These are phyloP conservation scores for Craseonycteris thonglongyai DNA, from an alignment of 2,113 vertebrate species.

Conservation along the genomic window DNA sequence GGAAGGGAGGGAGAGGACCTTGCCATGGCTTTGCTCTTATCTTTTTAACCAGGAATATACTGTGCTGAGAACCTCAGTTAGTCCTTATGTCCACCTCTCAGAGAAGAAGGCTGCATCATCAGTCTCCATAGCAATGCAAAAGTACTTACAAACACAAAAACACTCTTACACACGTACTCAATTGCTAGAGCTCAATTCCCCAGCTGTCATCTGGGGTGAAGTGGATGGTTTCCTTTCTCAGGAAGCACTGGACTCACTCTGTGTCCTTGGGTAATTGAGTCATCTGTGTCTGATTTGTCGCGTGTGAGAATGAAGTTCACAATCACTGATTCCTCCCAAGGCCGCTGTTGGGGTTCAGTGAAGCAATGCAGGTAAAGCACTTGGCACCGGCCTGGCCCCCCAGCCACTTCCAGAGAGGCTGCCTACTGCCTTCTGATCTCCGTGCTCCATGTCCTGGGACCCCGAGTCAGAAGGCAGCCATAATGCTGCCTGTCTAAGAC, in stretches of 20 bases:
- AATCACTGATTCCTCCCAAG: accelerated
- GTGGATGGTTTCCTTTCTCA: background rate
- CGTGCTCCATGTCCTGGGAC: accelerated
- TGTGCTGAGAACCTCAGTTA: background rate
- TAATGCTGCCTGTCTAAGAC: background rate
- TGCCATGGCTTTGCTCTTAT: accelerated
- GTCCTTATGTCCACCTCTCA: background rate
- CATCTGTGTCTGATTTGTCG: background rate
- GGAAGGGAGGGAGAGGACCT: background rate
- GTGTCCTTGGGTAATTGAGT: accelerated
- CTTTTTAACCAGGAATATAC: background rate
- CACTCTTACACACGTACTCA: accelerated
- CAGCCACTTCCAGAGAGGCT: accelerated
- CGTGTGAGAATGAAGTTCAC: background rate
- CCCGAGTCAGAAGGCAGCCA: background rate
- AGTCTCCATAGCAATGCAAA: conserved; percentile 25
- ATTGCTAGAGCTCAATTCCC: background rate
- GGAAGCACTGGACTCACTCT: background rate
- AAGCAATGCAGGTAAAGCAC: accelerated
- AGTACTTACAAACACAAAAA: background rate
- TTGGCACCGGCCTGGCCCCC: accelerated
- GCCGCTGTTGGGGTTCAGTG: accelerated
- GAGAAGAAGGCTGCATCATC: background rate
- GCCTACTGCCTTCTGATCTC: accelerated
- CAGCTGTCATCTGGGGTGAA: background rate